Evolutionary conservation across 2,888 invertebrate species (phyloP).

Genomic region (Melanophora roralis): DNA sequence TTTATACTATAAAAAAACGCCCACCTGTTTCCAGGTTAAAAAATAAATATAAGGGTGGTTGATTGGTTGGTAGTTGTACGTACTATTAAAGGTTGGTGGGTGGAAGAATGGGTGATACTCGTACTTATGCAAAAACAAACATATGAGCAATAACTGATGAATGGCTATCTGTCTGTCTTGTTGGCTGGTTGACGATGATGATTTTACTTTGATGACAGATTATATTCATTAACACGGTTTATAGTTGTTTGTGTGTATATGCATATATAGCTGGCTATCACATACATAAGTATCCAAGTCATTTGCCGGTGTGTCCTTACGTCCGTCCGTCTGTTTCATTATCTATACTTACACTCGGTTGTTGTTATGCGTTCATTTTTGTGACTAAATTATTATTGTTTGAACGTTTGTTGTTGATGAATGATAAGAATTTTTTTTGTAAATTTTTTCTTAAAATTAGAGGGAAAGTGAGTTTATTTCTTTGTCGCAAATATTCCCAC

Average conservation of each 20-base stretch:
- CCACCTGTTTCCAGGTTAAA: constrained; percentile 68
- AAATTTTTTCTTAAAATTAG: neutral
- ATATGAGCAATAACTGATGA: constrained; percentile 43
- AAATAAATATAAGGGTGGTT: constrained; percentile 43
- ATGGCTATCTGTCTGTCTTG: constrained; percentile 8
- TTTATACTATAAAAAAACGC: constrained; percentile 42
- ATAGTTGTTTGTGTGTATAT: constrained; percentile 1
- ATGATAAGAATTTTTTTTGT: constrained; percentile 54
- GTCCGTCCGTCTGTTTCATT: constrained; percentile 20
- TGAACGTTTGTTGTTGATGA: constrained; percentile 55
- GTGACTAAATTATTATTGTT: constrained; percentile 52
- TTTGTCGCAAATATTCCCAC: constrained; percentile 15
- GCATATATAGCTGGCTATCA: neutral
- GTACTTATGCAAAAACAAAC: neutral
- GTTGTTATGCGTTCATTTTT: neutral
- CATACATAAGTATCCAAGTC: constrained; percentile 37
- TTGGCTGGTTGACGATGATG: constrained; percentile 13
- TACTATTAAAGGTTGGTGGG: constrained; percentile 7
- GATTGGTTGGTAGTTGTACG: neutral
- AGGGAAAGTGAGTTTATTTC: constrained; percentile 18
- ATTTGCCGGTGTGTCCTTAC: neutral
- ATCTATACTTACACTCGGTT: constrained; percentile 12
- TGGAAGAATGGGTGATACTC: neutral
- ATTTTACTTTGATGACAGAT: constrained; percentile 73
- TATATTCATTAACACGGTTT: constrained; percentile 71